A percentile compares a stretch with the other conserved stretches of the same genome.
phyloP scores from a whole-genome alignment of 2,888 invertebrate genomes.

The Hipparchia sbordonii region DNA sequence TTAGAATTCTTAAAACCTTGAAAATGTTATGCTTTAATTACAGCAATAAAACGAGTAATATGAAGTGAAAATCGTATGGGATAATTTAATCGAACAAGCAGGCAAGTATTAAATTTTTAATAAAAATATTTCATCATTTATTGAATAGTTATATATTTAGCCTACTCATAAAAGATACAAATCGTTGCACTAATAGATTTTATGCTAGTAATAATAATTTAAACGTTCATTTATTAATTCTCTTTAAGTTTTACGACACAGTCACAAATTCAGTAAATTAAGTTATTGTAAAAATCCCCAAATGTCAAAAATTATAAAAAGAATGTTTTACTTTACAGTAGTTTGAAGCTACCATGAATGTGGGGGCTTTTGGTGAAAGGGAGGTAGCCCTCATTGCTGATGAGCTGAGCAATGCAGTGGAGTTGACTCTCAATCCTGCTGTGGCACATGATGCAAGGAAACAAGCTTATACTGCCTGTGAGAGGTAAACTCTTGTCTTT shows the following conservation, averaged over 20 bases:
- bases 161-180: not conserved
- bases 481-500: constrained; percentile 68
- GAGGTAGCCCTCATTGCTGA: constrained; percentile 88
- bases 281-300: not conserved
- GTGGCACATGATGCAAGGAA: constrained; percentile 89
- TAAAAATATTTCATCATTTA: constrained; percentile 33
- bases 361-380: constrained; percentile 56
- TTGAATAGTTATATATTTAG: too few relatives aligned
- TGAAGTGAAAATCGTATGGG: constrained; percentile 52
- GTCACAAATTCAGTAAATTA: too few relatives aligned
- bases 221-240: not conserved
- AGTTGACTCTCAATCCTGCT: constrained; percentile 91
- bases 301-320: not conserved
- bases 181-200: not conserved
- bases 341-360: constrained; percentile 60
- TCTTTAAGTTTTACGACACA: too few relatives aligned
- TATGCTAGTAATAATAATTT: not conserved
- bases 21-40: constrained; percentile 42
- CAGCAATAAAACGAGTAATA: constrained; percentile 46
- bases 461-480: constrained; percentile 93
- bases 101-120: constrained; percentile 52
- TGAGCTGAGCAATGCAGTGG: constrained; percentile 91
- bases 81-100: constrained; percentile 50
- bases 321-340: constrained; percentile 17
- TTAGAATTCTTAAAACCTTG: constrained; percentile 39